Percentiles rank a stretch among this genome's conserved stretches.
Conservation (phyloP, 1,140 invertebrate genomes). For the Luehdorfia chinensis region DNA sequence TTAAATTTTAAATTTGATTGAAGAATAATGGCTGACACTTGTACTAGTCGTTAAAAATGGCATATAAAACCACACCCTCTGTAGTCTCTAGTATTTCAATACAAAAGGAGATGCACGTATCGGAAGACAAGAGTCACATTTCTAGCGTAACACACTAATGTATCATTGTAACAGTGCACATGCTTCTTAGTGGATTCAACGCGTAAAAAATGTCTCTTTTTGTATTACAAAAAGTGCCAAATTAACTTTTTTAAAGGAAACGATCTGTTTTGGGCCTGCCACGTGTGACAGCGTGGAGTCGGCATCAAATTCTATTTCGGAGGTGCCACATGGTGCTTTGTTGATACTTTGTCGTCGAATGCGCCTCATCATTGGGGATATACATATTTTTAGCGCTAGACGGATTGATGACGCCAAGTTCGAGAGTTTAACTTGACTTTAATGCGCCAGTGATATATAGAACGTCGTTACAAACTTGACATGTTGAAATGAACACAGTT, state of each 20-base stretch:
- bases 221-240: slow-evolving; percentile 66
- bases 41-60: no score
- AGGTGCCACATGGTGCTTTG: slow-evolving; percentile 57
- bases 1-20: no score
- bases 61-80: slow-evolving; percentile 1
- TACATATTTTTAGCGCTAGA: slow-evolving; percentile 56
- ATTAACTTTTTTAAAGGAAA: slow-evolving; percentile 76
- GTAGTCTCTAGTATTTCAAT: background rate
- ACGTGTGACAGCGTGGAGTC: slow-evolving; percentile 59
- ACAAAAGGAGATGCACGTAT: slow-evolving; percentile 36
- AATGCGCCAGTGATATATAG: slow-evolving; percentile 66
- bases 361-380: slow-evolving; percentile 61
- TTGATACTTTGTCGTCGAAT: slow-evolving; percentile 68
- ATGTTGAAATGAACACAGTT: slow-evolving; percentile 43
- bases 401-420: slow-evolving; percentile 57
- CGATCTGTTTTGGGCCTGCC: slow-evolving; percentile 68
- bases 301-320: slow-evolving; percentile 63
- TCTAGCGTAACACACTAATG: slow-evolving; percentile 53
- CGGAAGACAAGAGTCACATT: slow-evolving; percentile 66
- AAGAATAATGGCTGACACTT: no score
- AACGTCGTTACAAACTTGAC: slow-evolving; percentile 46
- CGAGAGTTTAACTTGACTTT: slow-evolving; percentile 60
- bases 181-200: slow-evolving; percentile 41
- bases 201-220: slow-evolving; percentile 63
- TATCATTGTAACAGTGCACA: slow-evolving; percentile 62